These are phyloP conservation scores for Peromyscus nudipes DNA, from an alignment of 2,797 vertebrate genomes.

Conservation along the genomic window DNA sequence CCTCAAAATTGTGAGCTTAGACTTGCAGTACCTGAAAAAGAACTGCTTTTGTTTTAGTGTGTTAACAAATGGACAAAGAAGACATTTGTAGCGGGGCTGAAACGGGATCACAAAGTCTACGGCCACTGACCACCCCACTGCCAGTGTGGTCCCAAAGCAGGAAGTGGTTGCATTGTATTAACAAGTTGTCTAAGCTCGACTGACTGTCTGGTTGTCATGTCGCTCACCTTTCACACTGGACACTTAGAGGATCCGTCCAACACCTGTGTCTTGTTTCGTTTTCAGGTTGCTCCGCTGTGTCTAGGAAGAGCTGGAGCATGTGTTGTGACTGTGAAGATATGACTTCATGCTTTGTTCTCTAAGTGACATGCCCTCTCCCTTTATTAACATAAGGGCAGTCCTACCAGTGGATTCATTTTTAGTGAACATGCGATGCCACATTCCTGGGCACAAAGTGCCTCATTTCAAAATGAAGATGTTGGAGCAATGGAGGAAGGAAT, in stretches of 20 bases:
- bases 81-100: conserved; percentile 7
- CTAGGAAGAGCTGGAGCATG: conserved; percentile 97
- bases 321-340: conserved; percentile 97
- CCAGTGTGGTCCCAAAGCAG: conserved; percentile 10
- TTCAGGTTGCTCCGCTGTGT: conserved; percentile 96
- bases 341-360: conserved; percentile 70
- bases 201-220: conserved; percentile 42
- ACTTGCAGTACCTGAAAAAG: conserved; percentile 33
- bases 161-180: background rate
- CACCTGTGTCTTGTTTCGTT: conserved; percentile 35
- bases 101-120: background rate
- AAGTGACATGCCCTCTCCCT: conserved; percentile 67
- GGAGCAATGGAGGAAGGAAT: background rate
- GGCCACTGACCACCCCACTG: background rate
- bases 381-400: conserved; percentile 40
- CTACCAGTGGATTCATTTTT: conserved; percentile 64
- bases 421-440: conserved; percentile 47
- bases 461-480: conserved; percentile 68
- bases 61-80: background rate
- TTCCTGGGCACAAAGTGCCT: conserved; percentile 78
- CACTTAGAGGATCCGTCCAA: background rate
- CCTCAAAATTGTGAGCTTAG: background rate
- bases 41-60: background rate
- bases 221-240: background rate
- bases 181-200: conserved; percentile 30